Evolutionary conservation across 1,140 invertebrate genomes (phyloP), one percentile per base, ranked within the genome.

Genomic region (Hermatobates lingyangjiaoensis): DNA sequence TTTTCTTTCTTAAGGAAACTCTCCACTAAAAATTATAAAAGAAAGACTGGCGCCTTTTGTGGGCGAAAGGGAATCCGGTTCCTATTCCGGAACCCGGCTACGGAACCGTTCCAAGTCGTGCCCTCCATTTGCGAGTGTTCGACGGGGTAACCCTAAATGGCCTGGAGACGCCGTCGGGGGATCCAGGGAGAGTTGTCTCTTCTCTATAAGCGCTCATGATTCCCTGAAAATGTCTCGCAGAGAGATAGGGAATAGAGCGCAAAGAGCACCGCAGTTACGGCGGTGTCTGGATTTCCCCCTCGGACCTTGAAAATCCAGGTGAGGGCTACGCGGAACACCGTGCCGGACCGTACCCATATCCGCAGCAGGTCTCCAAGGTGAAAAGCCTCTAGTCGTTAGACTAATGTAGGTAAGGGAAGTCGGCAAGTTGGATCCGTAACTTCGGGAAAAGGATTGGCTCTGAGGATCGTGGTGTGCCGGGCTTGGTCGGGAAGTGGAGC

Each of bases 361-460:
- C 77, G 79, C 79, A 84, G 73, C 79, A 81, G 80, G 81, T 86
- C 79, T 85, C 80, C 81, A 80, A 84, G 82, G 81, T 83, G 73
- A 81, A 78, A 70, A 85, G 79, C 80, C 83, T 85, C 80, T 85
- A 79, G 80, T 83, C 74, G 77, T 81, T 83, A 79, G 79, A 82
- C 73, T 75, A 84, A 84, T 83, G 80, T 82, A 83, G 81, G 75
- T 83, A 85, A 85, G 79, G 80, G 76, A 82, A 81, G 78, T 83
- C 74, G 74, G 71, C 74, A 81, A 83, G 77, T 73, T 78, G 68
- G 79, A 82, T 81, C 77, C 77, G 77, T 84, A 81, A 80, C 77
- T 80, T 81, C 71, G 76, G 77, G 71, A 80, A 70, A 80, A 78
- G 75, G 71, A 77, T 69, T 71, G 64, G 68, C 72, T 71, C 70